Evolutionary conservation across 2,113 vertebrate genomes (phyloP).

Genomic region (Tauraco erythrolophus): DNA sequence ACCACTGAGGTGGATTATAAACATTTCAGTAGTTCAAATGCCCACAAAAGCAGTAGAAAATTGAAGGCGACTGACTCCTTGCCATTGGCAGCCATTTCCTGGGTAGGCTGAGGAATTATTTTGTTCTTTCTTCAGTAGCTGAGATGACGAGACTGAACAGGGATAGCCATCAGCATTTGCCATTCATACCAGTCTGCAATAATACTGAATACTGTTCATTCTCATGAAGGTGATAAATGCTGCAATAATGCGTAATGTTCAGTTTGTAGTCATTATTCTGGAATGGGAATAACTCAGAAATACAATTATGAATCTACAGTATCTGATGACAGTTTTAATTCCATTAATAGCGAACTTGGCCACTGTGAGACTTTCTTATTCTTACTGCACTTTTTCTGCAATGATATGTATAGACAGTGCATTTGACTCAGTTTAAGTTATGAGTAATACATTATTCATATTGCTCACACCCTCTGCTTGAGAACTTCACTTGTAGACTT

Average conservation of each 20-base stretch:
- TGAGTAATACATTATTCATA: conserved; percentile 28
- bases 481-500: conserved; percentile 21
- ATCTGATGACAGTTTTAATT: conserved; percentile 27
- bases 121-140: neutral
- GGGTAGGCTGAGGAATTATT: neutral
- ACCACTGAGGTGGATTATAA: neutral
- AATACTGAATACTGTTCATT: neutral
- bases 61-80: neutral
- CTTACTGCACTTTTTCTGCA: neutral
- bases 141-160: neutral
- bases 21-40: neutral
- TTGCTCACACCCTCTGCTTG: neutral
- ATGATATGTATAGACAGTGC: neutral
- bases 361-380: conserved; percentile 14
- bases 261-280: conserved; percentile 35
- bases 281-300: conserved; percentile 25
- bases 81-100: neutral
- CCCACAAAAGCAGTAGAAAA: neutral
- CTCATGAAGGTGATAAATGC: neutral
- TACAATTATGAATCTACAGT: neutral
- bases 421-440: conserved; percentile 15
- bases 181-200: neutral
- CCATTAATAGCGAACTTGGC: neutral
- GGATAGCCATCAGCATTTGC: neutral
- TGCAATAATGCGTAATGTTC: conserved; percentile 3